These are phyloP conservation scores for Cyrtodaria siliqua DNA, from an alignment of 2,888 invertebrate genomes.

Conservation along the genomic window DNA sequence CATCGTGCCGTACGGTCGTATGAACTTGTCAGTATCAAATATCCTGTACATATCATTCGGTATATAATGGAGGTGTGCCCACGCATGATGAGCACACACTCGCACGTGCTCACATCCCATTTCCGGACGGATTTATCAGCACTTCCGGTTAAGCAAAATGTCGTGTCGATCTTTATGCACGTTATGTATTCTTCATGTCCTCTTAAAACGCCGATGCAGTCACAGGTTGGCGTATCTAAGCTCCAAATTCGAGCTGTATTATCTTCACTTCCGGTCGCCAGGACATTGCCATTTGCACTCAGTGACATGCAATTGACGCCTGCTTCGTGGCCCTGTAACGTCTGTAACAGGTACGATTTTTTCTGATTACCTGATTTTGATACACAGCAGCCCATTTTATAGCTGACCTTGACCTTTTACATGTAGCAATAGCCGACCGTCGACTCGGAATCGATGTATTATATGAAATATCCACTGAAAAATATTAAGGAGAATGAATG, in stretches of 20 bases:
- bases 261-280: slow-evolving; percentile 87
- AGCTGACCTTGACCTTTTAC: background rate
- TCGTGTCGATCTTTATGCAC: slow-evolving; percentile 86
- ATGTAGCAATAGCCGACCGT: background rate
- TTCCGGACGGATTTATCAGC: slow-evolving; percentile 87
- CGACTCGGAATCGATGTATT: background rate
- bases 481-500: background rate
- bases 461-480: background rate
- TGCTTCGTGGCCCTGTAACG: slow-evolving; percentile 84
- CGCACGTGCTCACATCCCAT: slow-evolving; percentile 87
- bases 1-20: slow-evolving; percentile 85
- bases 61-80: slow-evolving; percentile 87
- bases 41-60: slow-evolving; percentile 86
- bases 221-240: slow-evolving; percentile 85
- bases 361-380: slow-evolving; percentile 74
- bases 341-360: slow-evolving; percentile 78
- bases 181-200: slow-evolving; percentile 87
- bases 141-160: slow-evolving; percentile 87
- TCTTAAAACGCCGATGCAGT: slow-evolving; percentile 86
- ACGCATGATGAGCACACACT: slow-evolving; percentile 86
- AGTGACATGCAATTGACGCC: slow-evolving; percentile 87
- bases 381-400: slow-evolving; percentile 75
- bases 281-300: slow-evolving; percentile 87
- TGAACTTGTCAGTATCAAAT: slow-evolving; percentile 85
- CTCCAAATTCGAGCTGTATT: slow-evolving; percentile 87